Percentiles rank a stretch among this genome's conserved stretches.
phyloP scores from a whole-genome alignment of 2,113 vertebrate species.

The Mustelus asterias region DNA sequence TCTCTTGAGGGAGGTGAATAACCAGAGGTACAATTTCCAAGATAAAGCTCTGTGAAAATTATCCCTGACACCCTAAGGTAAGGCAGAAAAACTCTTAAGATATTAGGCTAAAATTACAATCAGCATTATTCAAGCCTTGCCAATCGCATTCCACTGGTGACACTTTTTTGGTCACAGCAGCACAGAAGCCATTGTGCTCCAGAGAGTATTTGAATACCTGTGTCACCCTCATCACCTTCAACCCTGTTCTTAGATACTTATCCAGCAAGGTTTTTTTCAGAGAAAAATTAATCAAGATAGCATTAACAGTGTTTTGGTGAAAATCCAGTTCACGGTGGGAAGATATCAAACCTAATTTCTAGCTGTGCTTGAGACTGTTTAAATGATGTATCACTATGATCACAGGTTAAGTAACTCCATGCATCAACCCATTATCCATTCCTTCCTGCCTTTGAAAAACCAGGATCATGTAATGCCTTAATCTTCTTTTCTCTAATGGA shows the following conservation, averaged over 20 bases:
- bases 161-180: conserved; percentile 23
- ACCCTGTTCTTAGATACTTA: conserved; percentile 4
- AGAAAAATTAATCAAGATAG: neutral
- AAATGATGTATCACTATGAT: neutral
- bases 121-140: conserved; percentile 29
- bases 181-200: conserved; percentile 23
- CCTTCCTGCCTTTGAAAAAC: neutral
- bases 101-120: conserved; percentile 27
- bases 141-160: conserved; percentile 16
- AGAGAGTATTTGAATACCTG: neutral
- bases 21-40: conserved; percentile 25
- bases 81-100: neutral
- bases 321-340: neutral
- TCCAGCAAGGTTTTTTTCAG: neutral
- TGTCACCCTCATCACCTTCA: conserved; percentile 11
- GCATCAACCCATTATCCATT: neutral
- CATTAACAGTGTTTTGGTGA: neutral
- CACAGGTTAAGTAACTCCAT: neutral
- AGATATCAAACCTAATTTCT: neutral
- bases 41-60: conserved; percentile 23
- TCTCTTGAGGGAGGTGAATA: conserved; percentile 30
- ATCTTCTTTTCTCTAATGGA: neutral
- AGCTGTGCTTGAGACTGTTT: neutral
- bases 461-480: neutral
- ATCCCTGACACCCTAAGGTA: conserved; percentile 29